Conservation (phyloP, 2,113 vertebrate species). For the Thryonomys swinderianus region DNA sequence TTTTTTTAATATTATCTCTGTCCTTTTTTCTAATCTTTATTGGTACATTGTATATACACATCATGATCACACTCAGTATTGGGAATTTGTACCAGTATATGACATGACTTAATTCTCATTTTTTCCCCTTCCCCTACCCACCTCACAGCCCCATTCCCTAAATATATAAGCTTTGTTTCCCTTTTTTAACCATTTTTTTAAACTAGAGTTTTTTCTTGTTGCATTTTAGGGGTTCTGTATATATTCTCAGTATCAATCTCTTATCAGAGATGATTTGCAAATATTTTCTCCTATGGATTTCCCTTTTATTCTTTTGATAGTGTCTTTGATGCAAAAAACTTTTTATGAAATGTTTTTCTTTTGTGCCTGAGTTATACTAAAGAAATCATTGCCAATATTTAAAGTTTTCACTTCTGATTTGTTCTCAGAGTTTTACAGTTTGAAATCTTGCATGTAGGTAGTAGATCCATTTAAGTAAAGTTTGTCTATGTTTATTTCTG, state of each 20-base stretch:
- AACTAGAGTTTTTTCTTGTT: background rate
- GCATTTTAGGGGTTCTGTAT: background rate
- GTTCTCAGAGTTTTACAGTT: background rate
- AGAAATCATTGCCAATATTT: background rate
- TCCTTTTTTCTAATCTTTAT: too few species aligned
- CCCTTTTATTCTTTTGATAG: background rate
- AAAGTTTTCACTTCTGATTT: background rate
- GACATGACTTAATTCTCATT: too few species aligned
- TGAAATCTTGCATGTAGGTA: background rate
- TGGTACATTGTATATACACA: too few species aligned
- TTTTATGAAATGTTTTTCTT: background rate
- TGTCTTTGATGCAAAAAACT: background rate
- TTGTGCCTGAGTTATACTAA: background rate
- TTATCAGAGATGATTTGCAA: background rate
- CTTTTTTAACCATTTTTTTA: too few species aligned
- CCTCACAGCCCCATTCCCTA: too few species aligned
- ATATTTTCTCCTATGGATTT: background rate
- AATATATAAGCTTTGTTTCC: too few species aligned
- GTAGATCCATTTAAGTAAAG: background rate
- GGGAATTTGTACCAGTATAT: too few species aligned
- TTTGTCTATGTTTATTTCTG: slow-evolving; percentile 18
- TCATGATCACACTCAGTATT: too few species aligned
- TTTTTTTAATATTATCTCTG: too few species aligned
- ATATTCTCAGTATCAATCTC: background rate
- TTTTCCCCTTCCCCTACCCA: too few species aligned